A percentile compares a stretch with the other conserved stretches of the same genome.
phyloP scores from a whole-genome alignment of 30 jellyfish, hydroid and myxozoan genomes.

The Pelagia noctiluca region DNA sequence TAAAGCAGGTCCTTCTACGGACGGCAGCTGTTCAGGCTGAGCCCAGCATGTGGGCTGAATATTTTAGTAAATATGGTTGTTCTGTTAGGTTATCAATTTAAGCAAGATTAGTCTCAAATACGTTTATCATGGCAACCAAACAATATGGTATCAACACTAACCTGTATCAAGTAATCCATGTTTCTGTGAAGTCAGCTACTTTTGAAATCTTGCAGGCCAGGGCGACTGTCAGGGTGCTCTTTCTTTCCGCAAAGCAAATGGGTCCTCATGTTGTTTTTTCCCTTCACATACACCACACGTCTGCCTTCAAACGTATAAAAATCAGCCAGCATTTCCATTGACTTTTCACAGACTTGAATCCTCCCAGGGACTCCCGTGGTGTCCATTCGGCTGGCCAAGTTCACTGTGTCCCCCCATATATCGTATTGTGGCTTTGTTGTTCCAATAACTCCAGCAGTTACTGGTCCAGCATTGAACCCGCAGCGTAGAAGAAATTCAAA shows the following conservation, averaged over 20 bases:
- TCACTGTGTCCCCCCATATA: constrained; percentile 99
- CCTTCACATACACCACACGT: constrained; percentile 88
- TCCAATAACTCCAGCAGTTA: constrained; percentile 99
- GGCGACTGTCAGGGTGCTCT: no score
- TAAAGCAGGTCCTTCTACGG: no score
- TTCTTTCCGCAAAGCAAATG: constrained; percentile 73
- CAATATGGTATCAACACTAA: no score
- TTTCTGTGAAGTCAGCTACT: no score
- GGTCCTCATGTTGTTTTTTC: constrained; percentile 89
- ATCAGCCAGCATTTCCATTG: constrained; percentile 89
- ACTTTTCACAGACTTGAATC: constrained; percentile 92
- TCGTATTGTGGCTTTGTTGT: constrained; percentile 99
- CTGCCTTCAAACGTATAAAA: constrained; percentile 90
- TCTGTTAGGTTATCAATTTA: no score
- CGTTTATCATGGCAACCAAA: no score
- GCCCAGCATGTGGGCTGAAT: no score
- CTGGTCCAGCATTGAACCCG: constrained; percentile 99
- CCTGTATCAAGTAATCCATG: no score
- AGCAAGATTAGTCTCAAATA: no score
- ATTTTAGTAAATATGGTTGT: no score
- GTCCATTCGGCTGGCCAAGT: constrained; percentile 98
- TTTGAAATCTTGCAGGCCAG: no score
- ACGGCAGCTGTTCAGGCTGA: no score
- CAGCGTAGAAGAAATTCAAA: constrained; percentile 87
- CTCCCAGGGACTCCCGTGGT: constrained; percentile 95